Percentiles rank a stretch among this genome's conserved stretches.
Conservation (phyloP, 2,797 vertebrate genomes). For the Esox lucius region DNA sequence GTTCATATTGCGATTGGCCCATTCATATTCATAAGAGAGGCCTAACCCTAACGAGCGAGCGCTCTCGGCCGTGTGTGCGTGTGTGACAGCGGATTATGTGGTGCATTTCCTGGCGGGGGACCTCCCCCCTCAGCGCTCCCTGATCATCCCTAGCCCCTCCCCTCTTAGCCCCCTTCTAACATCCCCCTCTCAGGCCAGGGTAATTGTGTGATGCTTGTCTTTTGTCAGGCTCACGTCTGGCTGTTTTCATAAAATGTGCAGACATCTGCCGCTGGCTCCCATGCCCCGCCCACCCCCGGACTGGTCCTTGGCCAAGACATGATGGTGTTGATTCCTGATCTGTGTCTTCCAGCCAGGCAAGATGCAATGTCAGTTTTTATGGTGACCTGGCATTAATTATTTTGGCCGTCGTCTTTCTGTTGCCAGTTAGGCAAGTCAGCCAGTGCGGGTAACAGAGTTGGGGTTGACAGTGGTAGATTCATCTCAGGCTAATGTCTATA, state of each 20-base stretch:
- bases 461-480: conserved; percentile 47
- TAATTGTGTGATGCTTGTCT: conserved; percentile 70
- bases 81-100: conserved; percentile 21
- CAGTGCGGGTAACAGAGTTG: conserved; percentile 43
- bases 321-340: conserved; percentile 53
- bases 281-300: conserved; percentile 32
- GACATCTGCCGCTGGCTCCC: conserved; percentile 70
- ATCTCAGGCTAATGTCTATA: too few species aligned
- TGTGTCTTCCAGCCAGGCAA: conserved; percentile 43
- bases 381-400: conserved; percentile 56
- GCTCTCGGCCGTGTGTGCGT: conserved; percentile 9
- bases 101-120: conserved; percentile 32
- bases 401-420: conserved; percentile 38
- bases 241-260: conserved; percentile 67
- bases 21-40: conserved; percentile 58
- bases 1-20: conserved; percentile 58
- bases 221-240: conserved; percentile 66
- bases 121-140: conserved; percentile 45
- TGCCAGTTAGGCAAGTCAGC: conserved; percentile 51
- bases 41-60: conserved; percentile 7
- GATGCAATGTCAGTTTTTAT: conserved; percentile 28
- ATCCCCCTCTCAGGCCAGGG: not conserved
- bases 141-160: conserved; percentile 7
- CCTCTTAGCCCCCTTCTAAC: not conserved
- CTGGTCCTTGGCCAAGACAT: conserved; percentile 42